Evolutionary conservation across 2,888 invertebrate species (phyloP).

Genomic region (Epicampocera succincta): DNA sequence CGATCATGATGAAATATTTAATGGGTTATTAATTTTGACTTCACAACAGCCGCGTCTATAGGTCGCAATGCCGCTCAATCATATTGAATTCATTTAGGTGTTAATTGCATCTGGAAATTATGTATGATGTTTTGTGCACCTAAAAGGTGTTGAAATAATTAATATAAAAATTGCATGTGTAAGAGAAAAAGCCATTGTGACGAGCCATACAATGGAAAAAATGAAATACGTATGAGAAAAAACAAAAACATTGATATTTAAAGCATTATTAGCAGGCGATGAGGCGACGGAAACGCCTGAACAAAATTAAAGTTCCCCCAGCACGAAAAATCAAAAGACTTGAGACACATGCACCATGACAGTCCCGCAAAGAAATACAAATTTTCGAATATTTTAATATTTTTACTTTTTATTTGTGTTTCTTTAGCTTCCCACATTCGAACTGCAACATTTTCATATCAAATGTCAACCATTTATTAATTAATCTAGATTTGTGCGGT

Average conservation of each 20-base stretch:
- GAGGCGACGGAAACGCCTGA: background rate
- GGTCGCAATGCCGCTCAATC: constrained; percentile 26
- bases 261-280: constrained; percentile 23
- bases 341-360: constrained; percentile 49
- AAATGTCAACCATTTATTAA: constrained; percentile 25
- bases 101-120: constrained; percentile 44
- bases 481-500: background rate
- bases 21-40: constrained; percentile 13
- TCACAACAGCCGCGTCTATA: background rate
- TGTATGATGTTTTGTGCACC: constrained; percentile 1
- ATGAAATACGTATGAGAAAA: constrained; percentile 26
- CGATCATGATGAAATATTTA: constrained; percentile 3
- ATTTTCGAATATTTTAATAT: background rate
- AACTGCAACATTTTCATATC: background rate
- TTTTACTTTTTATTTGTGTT: constrained; percentile 1
- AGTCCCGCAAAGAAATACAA: constrained; percentile 13
- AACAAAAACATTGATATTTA: constrained; percentile 49
- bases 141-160: constrained; percentile 44
- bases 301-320: constrained; percentile 12
- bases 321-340: constrained; percentile 58
- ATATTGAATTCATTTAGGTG: constrained; percentile 30
- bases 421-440: constrained; percentile 32
- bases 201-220: constrained; percentile 13
- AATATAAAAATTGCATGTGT: constrained; percentile 53
- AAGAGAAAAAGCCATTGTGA: background rate